Conservation (phyloP, 2,888 invertebrate genomes). For the Drosophila borealis region DNA sequence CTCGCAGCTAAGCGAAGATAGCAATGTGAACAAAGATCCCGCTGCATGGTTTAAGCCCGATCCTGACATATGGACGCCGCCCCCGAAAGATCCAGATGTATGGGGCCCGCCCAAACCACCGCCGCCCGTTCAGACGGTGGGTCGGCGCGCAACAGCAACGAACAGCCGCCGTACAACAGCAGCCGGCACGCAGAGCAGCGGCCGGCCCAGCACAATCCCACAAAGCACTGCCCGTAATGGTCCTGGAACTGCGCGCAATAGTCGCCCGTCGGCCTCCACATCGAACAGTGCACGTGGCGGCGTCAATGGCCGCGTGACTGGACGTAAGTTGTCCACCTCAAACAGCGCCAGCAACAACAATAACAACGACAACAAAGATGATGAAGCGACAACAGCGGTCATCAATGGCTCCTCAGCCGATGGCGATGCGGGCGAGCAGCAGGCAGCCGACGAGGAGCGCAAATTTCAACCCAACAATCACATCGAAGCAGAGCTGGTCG, state of each 20-base stretch:
- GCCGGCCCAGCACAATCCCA: constrained; percentile 79
- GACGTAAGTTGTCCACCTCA: constrained; percentile 65
- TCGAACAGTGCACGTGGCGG: constrained; percentile 52
- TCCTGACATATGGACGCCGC: constrained; percentile 92
- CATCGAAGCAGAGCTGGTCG: constrained; percentile 96
- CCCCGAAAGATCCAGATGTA: constrained; percentile 91
- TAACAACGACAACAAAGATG: constrained; percentile 84
- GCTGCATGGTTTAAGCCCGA: constrained; percentile 88
- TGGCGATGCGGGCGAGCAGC: constrained; percentile 87
- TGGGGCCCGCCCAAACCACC: constrained; percentile 94
- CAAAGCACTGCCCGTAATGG: constrained; percentile 74
- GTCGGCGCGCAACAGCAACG: constrained; percentile 73
- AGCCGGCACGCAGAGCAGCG: constrained; percentile 25
- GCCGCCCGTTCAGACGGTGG: constrained; percentile 82
- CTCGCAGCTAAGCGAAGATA: constrained; percentile 80
- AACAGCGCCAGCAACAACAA: constrained; percentile 37
- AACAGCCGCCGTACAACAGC: constrained; percentile 65
- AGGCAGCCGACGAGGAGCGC: constrained; percentile 89
- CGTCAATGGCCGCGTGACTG: constrained; percentile 58
- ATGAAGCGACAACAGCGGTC: constrained; percentile 87
- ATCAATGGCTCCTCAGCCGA: constrained; percentile 80
- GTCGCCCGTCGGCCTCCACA: constrained; percentile 57
- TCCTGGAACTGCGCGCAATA: constrained; percentile 50
- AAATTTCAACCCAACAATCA: constrained; percentile 93
- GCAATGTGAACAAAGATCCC: constrained; percentile 81